phyloP scores from a whole-genome alignment of 2,113 vertebrate species.

The Alligator sinensis region DNA sequence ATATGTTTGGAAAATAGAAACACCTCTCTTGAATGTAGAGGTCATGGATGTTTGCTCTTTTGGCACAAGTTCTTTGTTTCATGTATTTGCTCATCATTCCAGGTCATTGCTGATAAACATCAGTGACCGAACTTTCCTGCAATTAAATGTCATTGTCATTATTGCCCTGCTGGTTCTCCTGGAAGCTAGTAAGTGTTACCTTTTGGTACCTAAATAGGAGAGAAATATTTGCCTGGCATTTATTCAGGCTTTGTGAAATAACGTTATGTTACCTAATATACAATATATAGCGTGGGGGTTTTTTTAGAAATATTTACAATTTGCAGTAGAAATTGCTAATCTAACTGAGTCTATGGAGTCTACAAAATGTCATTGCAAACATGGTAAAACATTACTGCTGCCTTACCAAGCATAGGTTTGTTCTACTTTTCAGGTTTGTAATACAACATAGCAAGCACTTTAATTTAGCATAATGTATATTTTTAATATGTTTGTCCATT shows the following conservation, averaged over 20 bases:
- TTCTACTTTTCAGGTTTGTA: constrained; percentile 37
- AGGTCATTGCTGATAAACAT: constrained; percentile 62
- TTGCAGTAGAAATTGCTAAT: constrained; percentile 48
- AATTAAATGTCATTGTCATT: constrained; percentile 39
- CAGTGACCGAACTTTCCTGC: constrained; percentile 44
- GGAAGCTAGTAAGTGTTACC: constrained; percentile 13
- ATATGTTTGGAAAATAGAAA: constrained; percentile 22
- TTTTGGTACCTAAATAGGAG: constrained; percentile 13
- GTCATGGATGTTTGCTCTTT: neutral
- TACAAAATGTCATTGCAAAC: constrained; percentile 52
- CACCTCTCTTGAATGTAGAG: neutral
- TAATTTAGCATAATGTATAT: constrained; percentile 3
- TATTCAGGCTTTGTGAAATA: constrained; percentile 26
- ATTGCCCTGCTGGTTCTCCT: constrained; percentile 33
- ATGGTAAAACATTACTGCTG: constrained; percentile 37
- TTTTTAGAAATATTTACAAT: constrained; percentile 23
- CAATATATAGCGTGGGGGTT: neutral
- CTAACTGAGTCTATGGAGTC: constrained; percentile 59
- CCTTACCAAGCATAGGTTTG: constrained; percentile 24
- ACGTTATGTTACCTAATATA: neutral
- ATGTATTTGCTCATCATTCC: constrained; percentile 44
- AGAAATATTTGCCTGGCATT: neutral
- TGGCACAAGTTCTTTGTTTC: constrained; percentile 16
- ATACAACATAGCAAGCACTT: constrained; percentile 6
- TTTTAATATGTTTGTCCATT: neutral